Base-by-base conservation (phyloP, 1,140 invertebrate genomes). In the Tachypleus tridentatus region DNA sequence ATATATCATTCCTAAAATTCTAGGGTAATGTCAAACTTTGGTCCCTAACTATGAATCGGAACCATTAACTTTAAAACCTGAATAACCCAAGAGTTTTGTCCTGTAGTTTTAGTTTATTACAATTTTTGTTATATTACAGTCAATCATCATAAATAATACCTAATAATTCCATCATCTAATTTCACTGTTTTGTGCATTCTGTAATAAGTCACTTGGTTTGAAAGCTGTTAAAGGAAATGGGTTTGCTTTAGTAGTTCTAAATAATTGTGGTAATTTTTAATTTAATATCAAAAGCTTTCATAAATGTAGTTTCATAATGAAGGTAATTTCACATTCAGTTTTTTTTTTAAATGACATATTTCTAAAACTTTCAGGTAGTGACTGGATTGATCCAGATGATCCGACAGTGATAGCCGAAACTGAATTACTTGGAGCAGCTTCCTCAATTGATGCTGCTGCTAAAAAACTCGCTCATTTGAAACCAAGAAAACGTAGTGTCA, bases 361-460 rank as follows among this genome's bases (percentile, higher is more conserved):
- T 29, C 67, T 29, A 29, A 29, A 29, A 29, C 29, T 29, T 69
- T 4, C 70, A 85, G 86, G 88, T 57, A 82, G 84, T 4, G 91
- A 95, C 73, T 97, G 91, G 90, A 89, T 93, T 65, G 93, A 98
- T 80, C 93, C 93, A 0, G 91, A 96, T 73, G 95, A 98, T 79
- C 93, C 94, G 0, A 97, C 93, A 0, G 92, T 96, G 1, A 97
- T 98, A 69, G 97, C 97, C 3, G 97, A 99, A 77, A 97, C 95
- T 76, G 97, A 99, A 77, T 77, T 99, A n/a, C 80, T 98, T 3
- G 93, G 93, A 10, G 97, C 97, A 7, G 97, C 96, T 0, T 92
- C 89, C 51, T 97, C 94, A 47, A 98, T 99, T 64, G 97, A 99
- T 80, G 94, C 94, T 0, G 97, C 97, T 52, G 95, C 97, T 3